Conservation (phyloP, 2,797 vertebrate genomes). For the Cephalopachus bancanus region DNA sequence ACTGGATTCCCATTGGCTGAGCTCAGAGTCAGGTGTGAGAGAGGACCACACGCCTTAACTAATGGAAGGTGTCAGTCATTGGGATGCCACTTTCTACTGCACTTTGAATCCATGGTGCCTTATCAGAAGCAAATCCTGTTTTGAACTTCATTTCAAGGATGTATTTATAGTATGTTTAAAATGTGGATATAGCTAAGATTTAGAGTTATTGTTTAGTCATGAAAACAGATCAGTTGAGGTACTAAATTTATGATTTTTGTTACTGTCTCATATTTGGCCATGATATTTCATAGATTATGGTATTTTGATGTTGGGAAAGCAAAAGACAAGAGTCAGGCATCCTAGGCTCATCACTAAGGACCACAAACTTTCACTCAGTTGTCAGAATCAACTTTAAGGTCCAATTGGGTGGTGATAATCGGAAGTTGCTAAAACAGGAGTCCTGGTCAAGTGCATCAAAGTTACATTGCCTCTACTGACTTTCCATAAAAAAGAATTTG, state of each 20-base stretch:
- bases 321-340: background rate
- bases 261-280: background rate
- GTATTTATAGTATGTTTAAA: background rate
- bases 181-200: background rate
- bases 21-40: background rate
- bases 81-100: background rate
- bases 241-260: background rate
- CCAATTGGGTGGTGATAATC: background rate
- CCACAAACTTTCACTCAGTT: background rate
- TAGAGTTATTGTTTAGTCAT: background rate
- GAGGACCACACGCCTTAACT: background rate
- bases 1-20: background rate
- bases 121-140: background rate
- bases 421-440: slow-evolving; percentile 9
- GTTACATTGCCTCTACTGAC: background rate
- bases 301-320: slow-evolving; percentile 25
- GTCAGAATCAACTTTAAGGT: background rate
- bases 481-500: background rate
- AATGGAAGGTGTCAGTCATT: background rate
- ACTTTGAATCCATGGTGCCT: background rate
- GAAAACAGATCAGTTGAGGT: background rate
- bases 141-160: background rate
- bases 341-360: background rate
- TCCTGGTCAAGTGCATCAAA: background rate
- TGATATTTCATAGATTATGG: background rate